A percentile compares a stretch with the other conserved stretches of the same genome.
These are phyloP conservation scores for Cerastis leucographa DNA, from an alignment of 2,888 invertebrate genomes.

Conservation along the genomic window DNA sequence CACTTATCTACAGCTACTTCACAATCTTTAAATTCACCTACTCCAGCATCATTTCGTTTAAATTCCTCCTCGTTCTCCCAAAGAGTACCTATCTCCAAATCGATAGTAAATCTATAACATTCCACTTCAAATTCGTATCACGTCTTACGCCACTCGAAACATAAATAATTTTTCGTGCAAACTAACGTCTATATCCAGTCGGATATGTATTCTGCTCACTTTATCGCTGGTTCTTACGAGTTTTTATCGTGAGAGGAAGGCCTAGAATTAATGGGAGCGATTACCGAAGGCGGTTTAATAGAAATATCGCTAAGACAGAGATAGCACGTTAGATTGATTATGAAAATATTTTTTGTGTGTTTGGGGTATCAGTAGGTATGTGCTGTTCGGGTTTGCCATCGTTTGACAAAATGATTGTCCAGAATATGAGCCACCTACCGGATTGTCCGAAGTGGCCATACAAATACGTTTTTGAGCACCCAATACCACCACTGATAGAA, in stretches of 20 bases:
- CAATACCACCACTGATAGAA: background rate
- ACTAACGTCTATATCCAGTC: slow-evolving; percentile 56
- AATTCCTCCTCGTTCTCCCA: slow-evolving; percentile 18
- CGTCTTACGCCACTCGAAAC: slow-evolving; percentile 52
- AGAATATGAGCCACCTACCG: background rate
- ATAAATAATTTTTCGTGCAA: slow-evolving; percentile 61
- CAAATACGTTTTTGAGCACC: background rate
- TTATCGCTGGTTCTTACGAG: slow-evolving; percentile 48
- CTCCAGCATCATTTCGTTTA: slow-evolving; percentile 12
- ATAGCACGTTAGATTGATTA: slow-evolving; percentile 37
- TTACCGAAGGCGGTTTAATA: slow-evolving; percentile 74
- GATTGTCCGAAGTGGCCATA: background rate
- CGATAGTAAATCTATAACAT: slow-evolving; percentile 54
- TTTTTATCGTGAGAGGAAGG: slow-evolving; percentile 46
- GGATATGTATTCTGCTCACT: slow-evolving; percentile 55
- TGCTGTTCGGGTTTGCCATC: background rate
- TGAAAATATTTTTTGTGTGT: slow-evolving; percentile 21
- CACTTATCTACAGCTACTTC: background rate
- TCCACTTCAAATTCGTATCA: slow-evolving; percentile 46
- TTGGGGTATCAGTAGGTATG: background rate
- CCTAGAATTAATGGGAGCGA: slow-evolving; percentile 55
- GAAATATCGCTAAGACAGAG: slow-evolving; percentile 74
- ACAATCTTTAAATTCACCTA: background rate
- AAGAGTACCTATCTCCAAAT: slow-evolving; percentile 53
- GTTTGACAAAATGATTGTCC: background rate